Evolutionary conservation across 2,797 vertebrate species (phyloP).

Genomic region (Percopsis omiscomaycus): DNA sequence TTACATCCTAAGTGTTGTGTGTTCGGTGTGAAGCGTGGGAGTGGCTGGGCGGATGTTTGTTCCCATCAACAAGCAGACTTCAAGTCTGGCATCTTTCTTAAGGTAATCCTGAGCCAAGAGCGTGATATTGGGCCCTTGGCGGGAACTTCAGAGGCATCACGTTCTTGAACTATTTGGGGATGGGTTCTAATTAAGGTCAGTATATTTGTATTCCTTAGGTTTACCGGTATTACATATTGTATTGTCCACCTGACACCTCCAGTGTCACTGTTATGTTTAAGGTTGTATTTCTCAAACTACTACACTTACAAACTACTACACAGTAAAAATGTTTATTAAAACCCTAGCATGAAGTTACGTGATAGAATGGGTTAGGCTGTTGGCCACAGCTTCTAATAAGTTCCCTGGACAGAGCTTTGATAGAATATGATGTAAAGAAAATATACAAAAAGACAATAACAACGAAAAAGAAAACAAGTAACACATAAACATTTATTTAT

Average conservation of each 20-base stretch:
- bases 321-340: conserved; percentile 29
- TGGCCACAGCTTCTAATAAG: neutral
- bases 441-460: too few species aligned
- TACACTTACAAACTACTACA: too few species aligned
- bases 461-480: too few species aligned
- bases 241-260: too few species aligned
- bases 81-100: conserved; percentile 54
- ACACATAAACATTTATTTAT: too few species aligned
- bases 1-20: conserved; percentile 66
- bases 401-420: too few species aligned
- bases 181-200: too few species aligned
- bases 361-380: conserved; percentile 37
- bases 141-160: too few species aligned
- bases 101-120: conserved; percentile 43
- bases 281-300: neutral
- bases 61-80: conserved; percentile 59
- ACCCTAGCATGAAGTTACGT: conserved; percentile 26
- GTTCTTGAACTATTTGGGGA: too few species aligned
- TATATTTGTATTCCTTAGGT: too few species aligned
- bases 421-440: conserved; percentile 10
- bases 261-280: too few species aligned
- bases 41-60: conserved; percentile 65
- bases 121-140: conserved; percentile 32
- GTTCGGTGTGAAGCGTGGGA: conserved; percentile 66
- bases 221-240: too few species aligned